Evolutionary conservation across 2,888 invertebrate species (phyloP), one percentile per base, ranked within the genome.

Genomic region (Polydrusus cervinus): DNA sequence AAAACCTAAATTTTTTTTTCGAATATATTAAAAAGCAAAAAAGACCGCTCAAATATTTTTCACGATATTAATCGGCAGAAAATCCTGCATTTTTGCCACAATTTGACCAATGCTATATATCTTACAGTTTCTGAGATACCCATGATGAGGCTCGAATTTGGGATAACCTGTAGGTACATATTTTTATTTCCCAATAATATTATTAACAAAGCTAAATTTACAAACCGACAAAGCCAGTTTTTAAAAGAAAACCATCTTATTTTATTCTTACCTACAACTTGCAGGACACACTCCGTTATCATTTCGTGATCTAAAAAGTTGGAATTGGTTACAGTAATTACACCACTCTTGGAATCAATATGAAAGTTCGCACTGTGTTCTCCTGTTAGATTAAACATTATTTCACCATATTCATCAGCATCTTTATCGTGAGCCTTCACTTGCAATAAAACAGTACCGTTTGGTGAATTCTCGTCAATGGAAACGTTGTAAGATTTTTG

Each of bases 391-490:
- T 91, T 92, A 87, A 97, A 97, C 1, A 90, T 90, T 0, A 97
- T 89, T 82, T 92, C 89, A 0, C 97, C 97, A 84, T 91, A 96
- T 75, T 88, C 89, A 83, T 93, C 96, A 81, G 93, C 91, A 85
- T 97, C 97, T 3, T 88, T 90, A 86, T 97, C 97, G 0, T 89
- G 89, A 0, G 97, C 97, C 74, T 90, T 90, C 0, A 96, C 94
- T 49, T 91, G 90, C 0, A 93, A 88, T 0, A 96, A 92, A 3
- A 89, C 90, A 0, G 94, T 94, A 0, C 93, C 95, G 0, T 90
- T 89, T 0, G 91, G 90, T 0, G 95, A 90, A 83, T 96, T 95
- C 86, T 97, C 97, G 0, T 90, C 88, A 0, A 97, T 90, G 0
- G 90, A 90, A 0, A 93, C 93, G 69, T 92, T 91, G 83, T 97